Percentiles rank a stretch among this genome's conserved stretches.
Conservation (phyloP, 37 sponge, comb jelly and placozoan genomes). For the Hexactinellida sp. region DNA sequence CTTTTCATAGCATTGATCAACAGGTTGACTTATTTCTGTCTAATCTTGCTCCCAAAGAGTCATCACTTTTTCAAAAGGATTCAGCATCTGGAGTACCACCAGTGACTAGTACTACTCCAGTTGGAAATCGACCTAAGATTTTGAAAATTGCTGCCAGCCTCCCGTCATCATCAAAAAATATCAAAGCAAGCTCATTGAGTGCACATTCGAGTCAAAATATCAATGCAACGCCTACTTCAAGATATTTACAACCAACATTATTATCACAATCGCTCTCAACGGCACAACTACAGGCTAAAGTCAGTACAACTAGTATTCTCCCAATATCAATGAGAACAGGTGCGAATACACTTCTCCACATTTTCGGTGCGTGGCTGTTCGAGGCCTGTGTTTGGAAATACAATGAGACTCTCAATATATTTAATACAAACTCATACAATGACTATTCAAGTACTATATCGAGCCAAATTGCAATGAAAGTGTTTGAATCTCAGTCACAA, state of each 20-base stretch:
- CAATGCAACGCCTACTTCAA: background rate
- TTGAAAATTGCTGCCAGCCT: background rate
- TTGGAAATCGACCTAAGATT: background rate
- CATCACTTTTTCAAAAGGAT: background rate
- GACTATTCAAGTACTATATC: background rate
- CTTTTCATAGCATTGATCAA: conserved; percentile 5
- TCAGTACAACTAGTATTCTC: background rate
- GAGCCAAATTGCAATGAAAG: background rate
- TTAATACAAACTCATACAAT: background rate
- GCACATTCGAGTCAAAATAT: background rate
- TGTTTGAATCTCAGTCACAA: background rate
- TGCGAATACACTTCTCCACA: conserved; percentile 52
- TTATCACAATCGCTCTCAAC: background rate
- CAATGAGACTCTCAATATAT: background rate
- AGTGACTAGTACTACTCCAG: background rate
- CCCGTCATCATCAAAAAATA: background rate
- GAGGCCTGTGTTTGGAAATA: conserved; percentile 55
- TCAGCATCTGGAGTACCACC: background rate
- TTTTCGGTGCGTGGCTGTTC: conserved; percentile 80
- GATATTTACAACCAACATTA: background rate
- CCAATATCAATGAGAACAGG: background rate
- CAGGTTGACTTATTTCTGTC: background rate
- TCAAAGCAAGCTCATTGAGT: conserved; percentile 5
- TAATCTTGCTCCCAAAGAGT: background rate
- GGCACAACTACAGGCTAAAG: background rate